Percentiles rank a stretch among this genome's conserved stretches.
phyloP scores from a whole-genome alignment of 2,797 vertebrate species.

The Valencia hispanica region DNA sequence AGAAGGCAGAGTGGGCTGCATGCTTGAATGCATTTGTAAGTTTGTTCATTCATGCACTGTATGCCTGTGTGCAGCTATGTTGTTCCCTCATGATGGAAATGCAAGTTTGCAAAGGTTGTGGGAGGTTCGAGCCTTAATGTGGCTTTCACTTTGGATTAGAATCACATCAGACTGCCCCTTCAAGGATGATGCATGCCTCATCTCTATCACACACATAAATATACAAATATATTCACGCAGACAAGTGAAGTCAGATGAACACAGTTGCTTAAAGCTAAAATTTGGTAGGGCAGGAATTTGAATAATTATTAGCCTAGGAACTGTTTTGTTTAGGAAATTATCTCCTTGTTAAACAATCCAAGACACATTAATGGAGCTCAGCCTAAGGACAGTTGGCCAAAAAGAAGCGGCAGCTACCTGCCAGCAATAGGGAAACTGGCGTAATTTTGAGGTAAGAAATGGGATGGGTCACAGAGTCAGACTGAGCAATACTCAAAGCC shows the following conservation, averaged over 20 bases:
- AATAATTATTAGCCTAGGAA: background rate
- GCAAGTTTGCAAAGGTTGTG: slow-evolving; percentile 60
- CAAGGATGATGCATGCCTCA: slow-evolving; percentile 36
- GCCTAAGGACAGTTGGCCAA: background rate
- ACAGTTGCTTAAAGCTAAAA: background rate
- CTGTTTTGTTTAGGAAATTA: background rate
- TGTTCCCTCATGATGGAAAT: slow-evolving; percentile 40
- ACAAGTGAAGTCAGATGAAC: background rate
- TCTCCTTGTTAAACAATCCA: background rate
- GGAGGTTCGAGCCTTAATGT: slow-evolving; percentile 59
- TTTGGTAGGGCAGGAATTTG: background rate
- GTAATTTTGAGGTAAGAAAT: background rate
- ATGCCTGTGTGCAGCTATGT: slow-evolving; percentile 3
- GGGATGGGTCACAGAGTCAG: background rate
- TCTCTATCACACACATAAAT: background rate
- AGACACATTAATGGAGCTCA: background rate
- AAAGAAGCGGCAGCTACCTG: background rate
- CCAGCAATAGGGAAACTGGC: background rate
- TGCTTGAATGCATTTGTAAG: slow-evolving; percentile 40
- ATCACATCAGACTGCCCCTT: slow-evolving; percentile 57
- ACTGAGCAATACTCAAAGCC: background rate
- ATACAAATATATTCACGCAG: background rate
- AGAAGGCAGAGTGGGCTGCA: slow-evolving; percentile 26
- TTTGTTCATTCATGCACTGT: slow-evolving; percentile 23
- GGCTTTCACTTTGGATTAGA: slow-evolving; percentile 67